Base-by-base conservation (phyloP, 2,113 vertebrate genomes). In the Catharus bicknelli region DNA sequence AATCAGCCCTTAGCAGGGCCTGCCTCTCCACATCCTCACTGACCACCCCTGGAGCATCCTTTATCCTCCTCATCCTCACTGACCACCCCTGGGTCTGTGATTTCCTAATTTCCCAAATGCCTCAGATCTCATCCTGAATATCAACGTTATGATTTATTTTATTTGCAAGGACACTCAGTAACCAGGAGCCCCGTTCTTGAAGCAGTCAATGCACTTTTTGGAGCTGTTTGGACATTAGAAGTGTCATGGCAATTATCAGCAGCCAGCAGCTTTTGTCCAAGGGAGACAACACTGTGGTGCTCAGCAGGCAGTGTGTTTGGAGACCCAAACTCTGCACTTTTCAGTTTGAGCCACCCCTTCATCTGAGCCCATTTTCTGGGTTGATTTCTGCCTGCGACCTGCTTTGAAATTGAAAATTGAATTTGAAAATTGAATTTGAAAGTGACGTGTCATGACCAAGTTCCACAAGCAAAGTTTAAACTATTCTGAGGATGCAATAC, bases 281-380 rank as follows among this genome's bases (percentile, higher is more conserved):
- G 68, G 40, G 54, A 43, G 15, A 2, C 42, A 9, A 25, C 16
- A 27, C 5, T 12, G 5, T 0, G 1, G 38, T 0, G 0, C 34
- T 61, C 27, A 32, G 21, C 50, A 26, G 48, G 22, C 63, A 67
- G 18, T 4, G 23, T 16, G 47, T 67, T 57, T 40, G 32, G 48
- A 50, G 50, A 58, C 25, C 16, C 1, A 0, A 26, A 54, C 38
- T 26, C 53, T 16, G 48, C 23, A 15, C 36, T 5, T 53, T 86
- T 45, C 38, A 26, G 19, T 40, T 67, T 68, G 14, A 63, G 40
- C 57, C 5, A 16, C 36, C 57, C 9, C 11, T 83, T 69, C 62
- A 57, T 13, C 57, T 7, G 1, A 76, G 53, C 18, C 16, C 25
- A 18, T 81, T 40, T 40, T 40, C 62, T 69, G 72, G n/a, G 36